phyloP scores from a whole-genome alignment of 2,888 invertebrate species.

The Pteria penguin region DNA sequence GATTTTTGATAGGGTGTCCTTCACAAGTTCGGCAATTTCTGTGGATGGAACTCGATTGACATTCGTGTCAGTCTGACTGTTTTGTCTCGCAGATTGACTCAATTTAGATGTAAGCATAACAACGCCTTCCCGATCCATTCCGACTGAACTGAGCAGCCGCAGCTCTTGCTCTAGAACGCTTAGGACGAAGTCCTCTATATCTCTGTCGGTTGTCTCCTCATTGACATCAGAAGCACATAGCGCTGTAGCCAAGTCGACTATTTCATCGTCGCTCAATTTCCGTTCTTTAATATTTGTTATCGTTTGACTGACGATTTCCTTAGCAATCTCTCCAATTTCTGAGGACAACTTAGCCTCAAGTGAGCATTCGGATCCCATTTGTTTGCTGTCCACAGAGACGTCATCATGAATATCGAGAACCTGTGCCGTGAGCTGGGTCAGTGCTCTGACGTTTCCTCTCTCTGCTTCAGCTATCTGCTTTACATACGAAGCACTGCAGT shows the following conservation, averaged over 20 bases:
- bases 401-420: constrained; percentile 3
- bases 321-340: constrained; percentile 1
- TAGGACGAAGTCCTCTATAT: constrained; percentile 37
- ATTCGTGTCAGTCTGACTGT: not conserved
- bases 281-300: constrained; percentile 19
- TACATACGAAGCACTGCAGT: not conserved
- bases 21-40: not conserved
- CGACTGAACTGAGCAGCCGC: constrained; percentile 38
- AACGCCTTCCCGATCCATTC: constrained; percentile 23
- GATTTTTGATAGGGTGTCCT: not conserved
- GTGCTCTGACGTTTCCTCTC: constrained; percentile 23
- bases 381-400: not conserved
- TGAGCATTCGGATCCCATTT: not conserved
- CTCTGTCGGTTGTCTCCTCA: not conserved
- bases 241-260: constrained; percentile 23
- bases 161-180: constrained; percentile 43
- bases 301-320: constrained; percentile 17
- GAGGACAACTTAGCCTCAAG: not conserved
- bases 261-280: constrained; percentile 16
- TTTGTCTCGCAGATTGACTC: not conserved
- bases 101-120: not conserved
- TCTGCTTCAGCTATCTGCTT: not conserved
- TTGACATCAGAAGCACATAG: constrained; percentile 1
- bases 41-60: not conserved
- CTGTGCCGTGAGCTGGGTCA: constrained; percentile 32